Percentiles rank a stretch among this genome's conserved stretches.
These are phyloP conservation scores for Trisateles emortualis DNA, from an alignment of 2,888 invertebrate species.

Conservation along the genomic window DNA sequence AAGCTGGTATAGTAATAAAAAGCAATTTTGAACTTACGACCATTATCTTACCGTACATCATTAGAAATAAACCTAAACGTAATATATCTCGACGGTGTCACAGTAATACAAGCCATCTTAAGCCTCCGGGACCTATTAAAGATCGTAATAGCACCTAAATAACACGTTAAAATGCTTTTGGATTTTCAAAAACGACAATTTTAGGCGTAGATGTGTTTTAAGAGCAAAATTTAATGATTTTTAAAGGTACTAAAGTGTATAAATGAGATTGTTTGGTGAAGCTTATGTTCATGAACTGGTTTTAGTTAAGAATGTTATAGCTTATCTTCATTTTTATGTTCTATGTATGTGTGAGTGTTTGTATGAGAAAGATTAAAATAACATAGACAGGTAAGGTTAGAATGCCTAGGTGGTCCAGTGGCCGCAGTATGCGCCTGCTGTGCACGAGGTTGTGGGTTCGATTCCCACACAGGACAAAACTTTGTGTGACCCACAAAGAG, in stretches of 20 bases:
- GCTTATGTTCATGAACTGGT: not conserved
- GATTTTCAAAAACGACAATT: slow-evolving; percentile 23
- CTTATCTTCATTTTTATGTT: not conserved
- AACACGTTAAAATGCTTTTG: slow-evolving; percentile 23
- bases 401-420: too few relatives aligned
- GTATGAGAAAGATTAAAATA: too few relatives aligned
- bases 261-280: slow-evolving; percentile 2
- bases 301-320: not conserved
- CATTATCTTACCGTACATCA: slow-evolving; percentile 10
- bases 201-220: slow-evolving; percentile 8
- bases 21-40: not conserved
- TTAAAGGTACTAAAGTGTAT: slow-evolving; percentile 11
- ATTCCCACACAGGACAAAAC: too few relatives aligned
- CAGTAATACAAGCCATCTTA: slow-evolving; percentile 25
- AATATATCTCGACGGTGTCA: slow-evolving; percentile 27
- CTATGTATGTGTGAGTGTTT: not conserved
- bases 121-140: slow-evolving; percentile 38
- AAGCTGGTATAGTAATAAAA: too few relatives aligned
- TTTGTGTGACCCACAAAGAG: too few relatives aligned
- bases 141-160: slow-evolving; percentile 35
- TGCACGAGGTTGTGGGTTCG: too few relatives aligned
- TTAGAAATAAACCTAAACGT: slow-evolving; percentile 17
- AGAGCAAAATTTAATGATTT: slow-evolving; percentile 15
- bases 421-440: too few relatives aligned
- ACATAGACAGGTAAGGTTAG: too few relatives aligned